Conservation (phyloP, 2,888 invertebrate species). For the Philereme vetulata region DNA sequence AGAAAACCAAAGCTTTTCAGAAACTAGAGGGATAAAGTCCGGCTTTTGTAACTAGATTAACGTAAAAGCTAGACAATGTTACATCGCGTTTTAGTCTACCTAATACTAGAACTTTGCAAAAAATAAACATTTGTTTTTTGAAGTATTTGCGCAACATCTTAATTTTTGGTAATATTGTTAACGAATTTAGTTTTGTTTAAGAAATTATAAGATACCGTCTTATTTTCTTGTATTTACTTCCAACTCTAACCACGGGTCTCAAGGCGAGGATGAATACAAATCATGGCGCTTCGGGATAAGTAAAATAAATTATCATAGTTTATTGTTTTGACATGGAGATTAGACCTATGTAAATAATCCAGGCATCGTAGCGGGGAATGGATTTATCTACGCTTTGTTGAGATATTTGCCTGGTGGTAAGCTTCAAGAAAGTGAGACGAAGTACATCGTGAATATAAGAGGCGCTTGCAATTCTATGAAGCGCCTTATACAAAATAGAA, state of each 20-base stretch:
- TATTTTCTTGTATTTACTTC: slow-evolving; percentile 1
- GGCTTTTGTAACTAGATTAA: too few relatives aligned
- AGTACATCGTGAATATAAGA: slow-evolving; percentile 5
- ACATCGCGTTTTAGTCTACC: too few relatives aligned
- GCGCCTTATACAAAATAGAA: too few relatives aligned
- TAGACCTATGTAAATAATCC: slow-evolving; percentile 36
- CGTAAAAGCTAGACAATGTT: too few relatives aligned
- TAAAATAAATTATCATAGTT: slow-evolving; percentile 38
- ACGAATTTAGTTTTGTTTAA: too few relatives aligned
- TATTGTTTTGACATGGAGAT: slow-evolving; percentile 39
- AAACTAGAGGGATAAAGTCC: too few relatives aligned
- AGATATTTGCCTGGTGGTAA: slow-evolving; percentile 13
- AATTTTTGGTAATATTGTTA: too few relatives aligned
- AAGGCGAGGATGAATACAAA: slow-evolving; percentile 41
- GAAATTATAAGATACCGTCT: slow-evolving; percentile 20
- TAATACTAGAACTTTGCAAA: too few relatives aligned
- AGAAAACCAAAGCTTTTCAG: too few relatives aligned
- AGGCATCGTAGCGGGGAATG: slow-evolving; percentile 16
- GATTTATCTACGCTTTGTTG: slow-evolving; percentile 21
- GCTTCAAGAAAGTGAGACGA: slow-evolving; percentile 5
- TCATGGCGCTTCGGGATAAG: slow-evolving; percentile 39
- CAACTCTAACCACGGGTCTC: slow-evolving; percentile 30
- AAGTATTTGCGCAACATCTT: too few relatives aligned
- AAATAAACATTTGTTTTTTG: too few relatives aligned
- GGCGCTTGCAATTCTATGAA: too few relatives aligned